Evolutionary conservation across 2,797 vertebrate species (phyloP).

Genomic region (Myotis pilosus): DNA sequence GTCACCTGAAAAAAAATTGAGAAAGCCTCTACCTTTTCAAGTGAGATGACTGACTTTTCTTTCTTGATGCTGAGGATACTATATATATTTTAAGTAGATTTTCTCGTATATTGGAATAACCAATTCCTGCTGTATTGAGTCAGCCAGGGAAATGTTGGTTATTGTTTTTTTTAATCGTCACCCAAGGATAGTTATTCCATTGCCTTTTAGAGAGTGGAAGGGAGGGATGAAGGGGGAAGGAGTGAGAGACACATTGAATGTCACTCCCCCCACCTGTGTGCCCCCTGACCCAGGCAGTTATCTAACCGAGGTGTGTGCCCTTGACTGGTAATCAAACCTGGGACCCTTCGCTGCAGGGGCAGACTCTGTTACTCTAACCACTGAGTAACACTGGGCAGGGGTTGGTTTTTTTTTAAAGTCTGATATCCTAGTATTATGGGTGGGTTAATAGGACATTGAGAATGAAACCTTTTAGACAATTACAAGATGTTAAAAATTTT

Average conservation of each 20-base stretch:
- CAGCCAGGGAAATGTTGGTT: not conserved
- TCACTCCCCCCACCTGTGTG: not conserved
- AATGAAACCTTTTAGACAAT: not conserved
- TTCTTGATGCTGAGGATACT: not conserved
- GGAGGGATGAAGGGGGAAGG: not conserved
- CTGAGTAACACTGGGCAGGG: not conserved
- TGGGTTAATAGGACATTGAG: not conserved
- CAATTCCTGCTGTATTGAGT: not conserved
- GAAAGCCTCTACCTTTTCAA: slow-evolving; percentile 41
- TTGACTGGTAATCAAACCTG: not conserved
- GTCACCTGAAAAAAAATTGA: slow-evolving; percentile 28
- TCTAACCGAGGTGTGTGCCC: not conserved
- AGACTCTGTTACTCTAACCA: not conserved
- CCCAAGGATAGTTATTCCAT: not conserved
- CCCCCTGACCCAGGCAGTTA: too few relatives aligned
- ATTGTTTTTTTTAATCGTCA: not conserved
- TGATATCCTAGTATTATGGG: not conserved
- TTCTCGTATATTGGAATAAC: slow-evolving; percentile 21
- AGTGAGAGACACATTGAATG: not conserved
- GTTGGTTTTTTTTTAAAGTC: not conserved
- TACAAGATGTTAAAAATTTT: not conserved
- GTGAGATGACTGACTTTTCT: not conserved
- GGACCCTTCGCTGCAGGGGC: not conserved
- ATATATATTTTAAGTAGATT: not conserved
- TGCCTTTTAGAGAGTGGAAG: not conserved